Evolutionary conservation across 2,797 vertebrate genomes (phyloP).

Genomic region (Gambelia wislizenii): DNA sequence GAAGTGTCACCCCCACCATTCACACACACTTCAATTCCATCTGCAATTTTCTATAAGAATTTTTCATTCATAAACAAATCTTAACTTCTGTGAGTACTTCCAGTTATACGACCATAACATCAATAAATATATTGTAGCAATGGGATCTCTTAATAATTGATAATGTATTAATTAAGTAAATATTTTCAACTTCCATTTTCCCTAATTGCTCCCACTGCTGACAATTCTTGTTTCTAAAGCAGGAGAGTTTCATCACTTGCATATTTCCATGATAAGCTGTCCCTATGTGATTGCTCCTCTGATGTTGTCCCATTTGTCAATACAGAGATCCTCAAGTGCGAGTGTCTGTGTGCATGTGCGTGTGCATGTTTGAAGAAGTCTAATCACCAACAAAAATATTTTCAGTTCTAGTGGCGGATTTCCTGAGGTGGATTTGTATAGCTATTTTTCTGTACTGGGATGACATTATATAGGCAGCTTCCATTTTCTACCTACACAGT

Average conservation of each 20-base stretch:
- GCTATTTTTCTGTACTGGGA: background rate
- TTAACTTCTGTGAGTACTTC: background rate
- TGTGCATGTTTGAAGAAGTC: background rate
- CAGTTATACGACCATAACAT: background rate
- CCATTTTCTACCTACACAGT: background rate
- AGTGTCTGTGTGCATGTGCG: background rate
- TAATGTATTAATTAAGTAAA: conserved; percentile 24
- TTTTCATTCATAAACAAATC: background rate
- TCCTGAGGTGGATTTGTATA: background rate
- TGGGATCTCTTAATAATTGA: background rate
- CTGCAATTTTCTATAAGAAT: background rate
- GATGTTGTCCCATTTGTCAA: background rate
- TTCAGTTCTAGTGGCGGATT: background rate
- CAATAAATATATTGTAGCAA: background rate
- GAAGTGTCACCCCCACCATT: background rate
- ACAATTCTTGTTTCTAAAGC: background rate
- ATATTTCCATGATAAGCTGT: background rate
- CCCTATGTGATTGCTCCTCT: background rate
- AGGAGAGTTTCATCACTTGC: background rate
- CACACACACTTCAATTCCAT: background rate
- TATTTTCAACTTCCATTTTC: background rate
- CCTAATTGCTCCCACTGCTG: background rate
- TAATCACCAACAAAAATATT: background rate
- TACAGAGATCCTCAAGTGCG: background rate
- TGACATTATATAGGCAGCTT: background rate